Base-by-base conservation (phyloP, 1,140 invertebrate genomes). In the Drosophila fuyamai region DNA sequence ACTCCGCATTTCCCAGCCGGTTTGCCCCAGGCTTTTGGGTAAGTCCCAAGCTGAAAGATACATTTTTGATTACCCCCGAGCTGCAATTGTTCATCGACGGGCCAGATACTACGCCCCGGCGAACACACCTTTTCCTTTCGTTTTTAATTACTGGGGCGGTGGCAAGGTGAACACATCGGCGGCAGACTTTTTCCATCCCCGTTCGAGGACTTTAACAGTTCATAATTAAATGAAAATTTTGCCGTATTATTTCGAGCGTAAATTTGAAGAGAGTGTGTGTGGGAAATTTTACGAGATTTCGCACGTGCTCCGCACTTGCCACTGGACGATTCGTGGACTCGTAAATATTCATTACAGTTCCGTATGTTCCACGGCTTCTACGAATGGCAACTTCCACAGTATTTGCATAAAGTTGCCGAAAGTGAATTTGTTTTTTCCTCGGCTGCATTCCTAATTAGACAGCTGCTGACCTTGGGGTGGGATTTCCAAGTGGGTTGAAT, bases 201-300 rank as follows among this genome's bases (percentile, higher is more conserved):
- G 40, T 62, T 62, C 57, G 16, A 54, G 59, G 68, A 56, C 51
- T 70, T 53, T 60, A 68, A 48, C 63, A 73, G 82, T 81, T 89
- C 73, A 88, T 88, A 89, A 89, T 88, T 89, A 84, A 88, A 88
- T 89, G 80, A 84, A 77, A 88, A 89, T 89, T 51, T 77, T 84
- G 79, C 73, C 65, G 61, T 74, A 84, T 75, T 81, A 80, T 78
- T 80, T 84, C 68, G 68, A 88, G 84, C 84, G 84, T 89, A 48
- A 88, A 88, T 88, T 89, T 79, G 61, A 76, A 79, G 77, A 75
- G 48, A 41, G 57, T 75, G 50, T 61, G 57, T 84, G 80, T 89
- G 84, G 77, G 84, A 89, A 89, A 58, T 75, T 81, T 75, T 71
- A 53, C 36, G 74, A 84, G 70, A 81, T 81, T 89, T 81, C 55